phyloP scores from a whole-genome alignment of 2,888 invertebrate genomes.

The Hofmannophila pseudospretella region DNA sequence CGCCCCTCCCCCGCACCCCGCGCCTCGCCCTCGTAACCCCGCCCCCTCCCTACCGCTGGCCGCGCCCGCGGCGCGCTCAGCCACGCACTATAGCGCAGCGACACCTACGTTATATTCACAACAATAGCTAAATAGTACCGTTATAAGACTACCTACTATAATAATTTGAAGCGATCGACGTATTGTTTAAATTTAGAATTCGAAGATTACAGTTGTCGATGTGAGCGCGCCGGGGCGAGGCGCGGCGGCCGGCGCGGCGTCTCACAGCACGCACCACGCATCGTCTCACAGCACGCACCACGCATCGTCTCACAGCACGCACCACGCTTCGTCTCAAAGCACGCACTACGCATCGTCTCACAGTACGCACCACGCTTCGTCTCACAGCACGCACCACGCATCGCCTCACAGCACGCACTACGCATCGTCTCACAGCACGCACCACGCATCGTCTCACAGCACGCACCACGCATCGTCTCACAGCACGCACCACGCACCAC shows the following conservation, averaged over 20 bases:
- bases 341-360: no score
- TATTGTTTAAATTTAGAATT: slow-evolving; percentile 59
- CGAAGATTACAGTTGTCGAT: slow-evolving; percentile 46
- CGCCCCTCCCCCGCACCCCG: slow-evolving; percentile 17
- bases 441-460: no score
- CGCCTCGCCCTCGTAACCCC: slow-evolving; percentile 14
- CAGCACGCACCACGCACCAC: no score
- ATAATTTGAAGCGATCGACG: slow-evolving; percentile 66
- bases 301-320: no score
- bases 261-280: neutral
- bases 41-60: slow-evolving; percentile 21
- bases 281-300: no score
- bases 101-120: slow-evolving; percentile 49
- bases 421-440: neutral
- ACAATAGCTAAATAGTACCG: slow-evolving; percentile 67
- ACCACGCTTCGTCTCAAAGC: no score
- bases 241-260: neutral
- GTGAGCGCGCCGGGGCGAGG: slow-evolving; percentile 28
- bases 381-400: no score
- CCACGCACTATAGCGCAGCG: slow-evolving; percentile 18
- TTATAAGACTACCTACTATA: slow-evolving; percentile 65
- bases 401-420: neutral
- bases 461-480: no score
- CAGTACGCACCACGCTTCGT: no score
- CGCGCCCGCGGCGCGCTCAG: slow-evolving; percentile 15